phyloP scores from a whole-genome alignment of 1,140 invertebrate species.

The Bombus terrestris region DNA sequence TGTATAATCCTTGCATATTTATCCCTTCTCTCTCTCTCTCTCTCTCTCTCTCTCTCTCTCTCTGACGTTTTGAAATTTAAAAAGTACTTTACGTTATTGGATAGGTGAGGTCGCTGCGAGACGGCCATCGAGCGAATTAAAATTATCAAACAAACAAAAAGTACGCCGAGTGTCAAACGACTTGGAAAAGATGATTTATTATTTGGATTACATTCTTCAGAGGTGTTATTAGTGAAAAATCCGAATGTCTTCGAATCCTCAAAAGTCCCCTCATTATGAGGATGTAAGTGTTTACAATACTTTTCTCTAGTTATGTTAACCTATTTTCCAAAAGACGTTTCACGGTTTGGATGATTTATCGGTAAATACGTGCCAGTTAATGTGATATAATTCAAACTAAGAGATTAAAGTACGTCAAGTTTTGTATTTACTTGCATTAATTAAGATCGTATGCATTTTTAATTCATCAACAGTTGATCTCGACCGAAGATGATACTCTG shows the following conservation, averaged over 20 bases:
- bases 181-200: slow-evolving; percentile 47
- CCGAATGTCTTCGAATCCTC: slow-evolving; percentile 58
- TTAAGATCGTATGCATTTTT: neutral
- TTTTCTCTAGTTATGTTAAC: neutral
- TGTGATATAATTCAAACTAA: neutral
- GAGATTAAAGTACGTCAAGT: neutral
- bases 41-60: neutral
- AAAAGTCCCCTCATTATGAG: slow-evolving; percentile 57
- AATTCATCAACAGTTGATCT: slow-evolving; percentile 58
- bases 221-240: slow-evolving; percentile 10
- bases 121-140: slow-evolving; percentile 40
- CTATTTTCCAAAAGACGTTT: neutral
- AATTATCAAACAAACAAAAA: slow-evolving; percentile 65
- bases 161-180: slow-evolving; percentile 56
- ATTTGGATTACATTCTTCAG: neutral
- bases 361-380: neutral
- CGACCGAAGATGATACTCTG: slow-evolving; percentile 70
- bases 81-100: neutral
- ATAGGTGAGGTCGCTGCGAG: slow-evolving; percentile 23
- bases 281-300: slow-evolving; percentile 58
- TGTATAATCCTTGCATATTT: neutral
- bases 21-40: neutral
- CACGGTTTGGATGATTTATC: neutral
- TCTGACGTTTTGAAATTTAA: neutral
- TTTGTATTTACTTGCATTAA: neutral